Conservation (phyloP, 53 echinoderm and acorn worm genomes). For the Henricia sp. region DNA sequence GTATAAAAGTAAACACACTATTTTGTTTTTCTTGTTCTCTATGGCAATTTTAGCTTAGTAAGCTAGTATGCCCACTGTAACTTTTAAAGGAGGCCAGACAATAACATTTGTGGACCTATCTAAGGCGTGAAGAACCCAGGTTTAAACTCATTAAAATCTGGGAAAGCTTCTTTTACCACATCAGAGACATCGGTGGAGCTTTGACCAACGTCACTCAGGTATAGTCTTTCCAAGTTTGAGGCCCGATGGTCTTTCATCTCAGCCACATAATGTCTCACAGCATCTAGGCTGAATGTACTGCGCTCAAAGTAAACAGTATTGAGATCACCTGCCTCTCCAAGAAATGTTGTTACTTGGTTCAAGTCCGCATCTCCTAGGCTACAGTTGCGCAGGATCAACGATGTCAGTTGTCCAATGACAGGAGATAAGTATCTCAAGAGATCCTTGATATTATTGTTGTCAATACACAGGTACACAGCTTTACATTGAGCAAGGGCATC, state of each 20-base stretch:
- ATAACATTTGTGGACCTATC: no score
- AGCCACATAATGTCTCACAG: not conserved
- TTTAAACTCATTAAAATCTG: not conserved
- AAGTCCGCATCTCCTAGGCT: not conserved
- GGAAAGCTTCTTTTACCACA: not conserved
- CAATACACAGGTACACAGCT: slow-evolving; percentile 17
- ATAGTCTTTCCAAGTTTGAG: not conserved
- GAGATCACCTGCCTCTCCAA: not conserved
- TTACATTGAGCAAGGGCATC: slow-evolving; percentile 2
- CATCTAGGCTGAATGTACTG: not conserved
- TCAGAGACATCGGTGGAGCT: not conserved
- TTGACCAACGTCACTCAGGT: not conserved
- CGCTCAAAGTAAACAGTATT: not conserved
- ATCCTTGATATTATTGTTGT: not conserved
- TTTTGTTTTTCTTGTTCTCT: no score
- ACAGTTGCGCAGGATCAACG: not conserved
- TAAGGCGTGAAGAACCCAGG: not conserved
- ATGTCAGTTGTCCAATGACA: not conserved
- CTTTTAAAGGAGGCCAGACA: no score
- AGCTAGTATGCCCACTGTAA: no score
- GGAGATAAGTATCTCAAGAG: not conserved
- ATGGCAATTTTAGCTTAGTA: no score
- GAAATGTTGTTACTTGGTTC: not conserved
- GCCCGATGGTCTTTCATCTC: not conserved
- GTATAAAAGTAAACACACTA: no score